Base-by-base conservation (phyloP, 1,140 invertebrate genomes). In the Drosophila lacteicornis region DNA sequence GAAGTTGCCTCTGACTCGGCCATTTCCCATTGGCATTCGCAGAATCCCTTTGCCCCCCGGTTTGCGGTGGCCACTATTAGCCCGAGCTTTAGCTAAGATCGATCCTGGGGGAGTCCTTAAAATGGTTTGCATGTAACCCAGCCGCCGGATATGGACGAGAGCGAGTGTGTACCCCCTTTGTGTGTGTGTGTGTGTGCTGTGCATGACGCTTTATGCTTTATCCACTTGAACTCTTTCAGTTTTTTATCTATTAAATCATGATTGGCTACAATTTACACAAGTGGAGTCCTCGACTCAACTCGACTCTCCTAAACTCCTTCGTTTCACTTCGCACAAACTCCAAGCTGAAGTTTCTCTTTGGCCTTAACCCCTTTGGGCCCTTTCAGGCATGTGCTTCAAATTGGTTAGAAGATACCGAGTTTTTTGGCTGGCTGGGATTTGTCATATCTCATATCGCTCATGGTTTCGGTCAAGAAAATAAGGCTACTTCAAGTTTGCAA, bases 181-280 rank as follows among this genome's bases (percentile, higher is more conserved):
- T 47, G 55, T 74, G 45, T 88, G 55, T 74, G 45, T 88, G 80
- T 25, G 22, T 25, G 22, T 25, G 22, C 22, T 25, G 22, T 74
- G 75, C 85, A 80, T 60, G 78, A 87, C 84, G 85, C 81, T 90
- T 88, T 88, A 84, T 88, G 84, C 85, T 67, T 88, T 90, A 90
- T 88, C 84, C 85, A 88, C 84, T 88, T 88, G 84, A 88, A 87
- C 83, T 87, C 83, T 88, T 82, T 82, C 83, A 75, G 75, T 82
- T 86, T 82, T 88, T 81, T 90, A 88, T 88, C 84, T 88, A 88
- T 88, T 88, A 88, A 88, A 88, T 88, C 84, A 88, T 88, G 84
- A 88, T 88, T 88, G 85, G 85, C 84, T 84, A 88, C 83, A 88
- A 87, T 85, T 90, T 81, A 84, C 82, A 88, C 81, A 88, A 88